Conservation (phyloP, 2,888 invertebrate species). For the Mechanitis mazaeus region DNA sequence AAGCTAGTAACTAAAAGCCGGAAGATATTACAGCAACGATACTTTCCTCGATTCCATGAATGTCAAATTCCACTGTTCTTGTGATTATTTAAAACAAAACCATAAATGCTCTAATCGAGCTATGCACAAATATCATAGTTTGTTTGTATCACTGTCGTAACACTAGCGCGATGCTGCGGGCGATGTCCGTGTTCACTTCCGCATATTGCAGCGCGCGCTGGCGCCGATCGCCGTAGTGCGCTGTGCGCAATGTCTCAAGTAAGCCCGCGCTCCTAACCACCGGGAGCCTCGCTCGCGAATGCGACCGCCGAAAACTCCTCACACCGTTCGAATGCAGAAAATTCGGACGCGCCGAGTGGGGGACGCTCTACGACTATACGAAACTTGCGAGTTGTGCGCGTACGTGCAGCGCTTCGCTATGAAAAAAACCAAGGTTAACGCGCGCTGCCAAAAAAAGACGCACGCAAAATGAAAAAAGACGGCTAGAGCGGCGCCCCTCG, state of each 20-base stretch:
- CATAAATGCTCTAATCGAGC: slow-evolving; percentile 60
- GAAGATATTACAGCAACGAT: slow-evolving; percentile 44
- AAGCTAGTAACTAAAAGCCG: slow-evolving; percentile 7
- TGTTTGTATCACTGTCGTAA: slow-evolving; percentile 59
- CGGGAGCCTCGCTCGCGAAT: slow-evolving; percentile 73
- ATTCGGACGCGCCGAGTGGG: slow-evolving; percentile 74
- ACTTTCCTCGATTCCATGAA: slow-evolving; percentile 74
- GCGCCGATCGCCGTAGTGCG: slow-evolving; percentile 38
- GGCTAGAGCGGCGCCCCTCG: slow-evolving; percentile 68
- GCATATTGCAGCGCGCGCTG: slow-evolving; percentile 67
- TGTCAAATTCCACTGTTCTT: slow-evolving; percentile 65
- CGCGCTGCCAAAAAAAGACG: slow-evolving; percentile 77
- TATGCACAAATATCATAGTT: slow-evolving; percentile 70
- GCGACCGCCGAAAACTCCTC: slow-evolving; percentile 72
- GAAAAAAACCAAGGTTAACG: slow-evolving; percentile 76
- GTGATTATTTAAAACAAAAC: slow-evolving; percentile 54
- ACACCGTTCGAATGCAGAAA: slow-evolving; percentile 74
- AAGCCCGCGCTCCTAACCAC: slow-evolving; percentile 58
- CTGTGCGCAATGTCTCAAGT: slow-evolving; percentile 44
- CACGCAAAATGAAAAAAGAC: slow-evolving; percentile 73
- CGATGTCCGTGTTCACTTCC: slow-evolving; percentile 66
- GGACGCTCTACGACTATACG: slow-evolving; percentile 74
- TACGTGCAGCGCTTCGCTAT: slow-evolving; percentile 75
- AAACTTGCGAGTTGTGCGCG: slow-evolving; percentile 59
- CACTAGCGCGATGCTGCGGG: slow-evolving; percentile 52